Percentiles rank a stretch among this genome's conserved stretches.
Conservation (phyloP, 1,140 invertebrate genomes). For the Odontomachus brunneus region DNA sequence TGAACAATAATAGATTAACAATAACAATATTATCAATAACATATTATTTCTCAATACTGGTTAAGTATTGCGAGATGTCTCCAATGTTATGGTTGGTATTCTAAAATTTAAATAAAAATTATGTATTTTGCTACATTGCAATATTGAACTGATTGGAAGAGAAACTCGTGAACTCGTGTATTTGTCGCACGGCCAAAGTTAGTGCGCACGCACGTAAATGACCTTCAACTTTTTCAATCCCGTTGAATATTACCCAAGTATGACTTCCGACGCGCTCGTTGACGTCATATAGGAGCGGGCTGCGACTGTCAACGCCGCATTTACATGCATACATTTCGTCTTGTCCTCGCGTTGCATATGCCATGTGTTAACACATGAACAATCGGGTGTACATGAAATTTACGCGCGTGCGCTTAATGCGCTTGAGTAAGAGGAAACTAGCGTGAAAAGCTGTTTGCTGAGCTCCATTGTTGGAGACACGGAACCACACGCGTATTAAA, state of each 20-base stretch:
- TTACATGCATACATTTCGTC: conserved; percentile 59
- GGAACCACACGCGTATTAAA: conserved; percentile 64
- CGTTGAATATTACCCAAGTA: not conserved
- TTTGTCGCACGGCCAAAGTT: no score
- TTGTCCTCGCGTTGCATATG: conserved; percentile 52
- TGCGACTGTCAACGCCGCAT: conserved; percentile 59
- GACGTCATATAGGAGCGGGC: conserved; percentile 46
- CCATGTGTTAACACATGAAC: conserved; percentile 67
- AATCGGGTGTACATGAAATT: conserved; percentile 71
- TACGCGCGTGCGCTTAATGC: conserved; percentile 72
- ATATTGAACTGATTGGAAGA: no score
- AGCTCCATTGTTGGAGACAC: conserved; percentile 67
- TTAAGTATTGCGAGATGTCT: no score
- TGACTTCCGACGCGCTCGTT: conserved; percentile 1
- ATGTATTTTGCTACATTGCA: no score
- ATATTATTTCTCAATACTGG: no score
- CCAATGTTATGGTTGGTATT: no score
- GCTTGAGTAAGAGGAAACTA: conserved; percentile 67
- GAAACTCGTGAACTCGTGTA: no score
- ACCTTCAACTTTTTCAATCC: conserved; percentile 18
- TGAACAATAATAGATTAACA: no score
- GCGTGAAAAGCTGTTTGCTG: conserved; percentile 72
- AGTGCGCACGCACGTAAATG: not conserved
- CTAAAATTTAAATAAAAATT: no score
- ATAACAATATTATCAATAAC: no score